Evolutionary conservation across 2,797 vertebrate genomes (phyloP).

Genomic region (Cossypha polioptera): DNA sequence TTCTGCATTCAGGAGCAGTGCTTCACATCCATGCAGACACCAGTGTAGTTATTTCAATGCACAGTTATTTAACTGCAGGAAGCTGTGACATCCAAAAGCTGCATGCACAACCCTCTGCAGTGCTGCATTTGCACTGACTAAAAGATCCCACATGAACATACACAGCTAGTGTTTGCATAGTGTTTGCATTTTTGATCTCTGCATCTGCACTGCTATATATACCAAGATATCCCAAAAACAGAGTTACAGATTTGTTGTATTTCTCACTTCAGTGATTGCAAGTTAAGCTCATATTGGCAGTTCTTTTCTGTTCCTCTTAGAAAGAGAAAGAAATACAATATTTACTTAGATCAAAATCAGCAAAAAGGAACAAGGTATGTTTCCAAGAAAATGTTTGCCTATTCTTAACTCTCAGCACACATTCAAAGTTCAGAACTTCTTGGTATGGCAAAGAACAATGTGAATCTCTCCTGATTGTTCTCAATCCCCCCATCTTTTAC

Average conservation of each 20-base stretch:
- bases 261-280: not conserved
- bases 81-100: conserved; percentile 1
- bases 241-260: not conserved
- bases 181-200: not conserved
- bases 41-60: not conserved
- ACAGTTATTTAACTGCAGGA: conserved; percentile 2
- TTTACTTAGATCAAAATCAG: not conserved
- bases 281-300: not conserved
- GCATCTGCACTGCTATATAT: not conserved
- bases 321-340: not conserved
- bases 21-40: not conserved
- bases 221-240: not conserved
- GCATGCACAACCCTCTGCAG: not conserved
- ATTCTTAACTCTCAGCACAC: not conserved
- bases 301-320: not conserved
- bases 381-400: not conserved
- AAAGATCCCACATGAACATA: not conserved
- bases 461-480: not conserved
- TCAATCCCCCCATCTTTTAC: not conserved
- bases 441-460: not conserved
- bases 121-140: not conserved
- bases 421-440: not conserved
- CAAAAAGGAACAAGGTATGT: not conserved
- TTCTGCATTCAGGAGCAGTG: not conserved
- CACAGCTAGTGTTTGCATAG: not conserved